Evolutionary conservation across 2,797 vertebrate species (phyloP).

Genomic region (Sylvilagus floridanus): DNA sequence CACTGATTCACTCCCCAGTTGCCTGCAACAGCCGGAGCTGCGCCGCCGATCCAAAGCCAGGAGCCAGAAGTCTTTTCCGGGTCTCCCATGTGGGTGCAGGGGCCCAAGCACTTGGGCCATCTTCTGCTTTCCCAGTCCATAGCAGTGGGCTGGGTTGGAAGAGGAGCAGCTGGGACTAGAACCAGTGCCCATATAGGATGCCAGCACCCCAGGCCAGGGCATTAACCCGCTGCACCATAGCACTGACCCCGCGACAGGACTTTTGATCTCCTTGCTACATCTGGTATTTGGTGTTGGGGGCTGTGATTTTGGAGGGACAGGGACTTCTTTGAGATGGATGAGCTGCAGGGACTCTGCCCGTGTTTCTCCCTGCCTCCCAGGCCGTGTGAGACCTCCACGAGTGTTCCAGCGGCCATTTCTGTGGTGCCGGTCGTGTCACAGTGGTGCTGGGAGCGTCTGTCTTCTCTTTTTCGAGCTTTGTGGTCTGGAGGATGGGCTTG

Average conservation of each 20-base stretch:
- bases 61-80: too few species aligned
- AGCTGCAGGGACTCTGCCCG: background rate
- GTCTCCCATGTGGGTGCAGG: too few species aligned
- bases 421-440: background rate
- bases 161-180: too few species aligned
- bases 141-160: too few species aligned
- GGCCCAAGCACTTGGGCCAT: too few species aligned
- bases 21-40: too few species aligned
- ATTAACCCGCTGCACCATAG: too few species aligned
- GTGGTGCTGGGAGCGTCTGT: background rate
- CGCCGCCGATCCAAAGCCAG: too few species aligned
- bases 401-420: background rate
- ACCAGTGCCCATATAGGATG: too few species aligned
- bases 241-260: background rate
- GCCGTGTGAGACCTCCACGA: background rate
- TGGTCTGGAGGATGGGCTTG: constrained; percentile 17
- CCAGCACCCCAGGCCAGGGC: too few species aligned
- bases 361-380: background rate
- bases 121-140: too few species aligned
- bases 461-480: constrained; percentile 28
- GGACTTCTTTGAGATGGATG: background rate
- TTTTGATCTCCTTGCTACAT: background rate
- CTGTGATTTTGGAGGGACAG: background rate
- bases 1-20: too few species aligned
- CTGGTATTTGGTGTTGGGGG: background rate